phyloP scores from a whole-genome alignment of 2,113 vertebrate genomes.

The Corythaixoides concolor region DNA sequence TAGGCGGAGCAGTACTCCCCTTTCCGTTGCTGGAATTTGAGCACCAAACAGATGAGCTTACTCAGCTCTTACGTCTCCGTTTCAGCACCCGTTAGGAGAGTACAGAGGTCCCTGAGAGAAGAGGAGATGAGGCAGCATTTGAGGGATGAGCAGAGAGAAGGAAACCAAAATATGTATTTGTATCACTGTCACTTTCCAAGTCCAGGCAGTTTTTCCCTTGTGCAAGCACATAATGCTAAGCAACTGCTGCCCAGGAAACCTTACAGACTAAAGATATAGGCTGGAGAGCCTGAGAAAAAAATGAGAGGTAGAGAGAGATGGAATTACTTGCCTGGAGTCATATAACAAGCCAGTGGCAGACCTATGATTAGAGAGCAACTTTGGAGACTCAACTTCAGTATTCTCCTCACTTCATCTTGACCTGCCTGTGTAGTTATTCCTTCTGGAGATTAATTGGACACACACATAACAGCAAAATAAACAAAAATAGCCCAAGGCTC shows the following conservation, averaged over 20 bases:
- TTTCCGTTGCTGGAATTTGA: background rate
- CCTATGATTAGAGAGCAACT: slow-evolving; percentile 10
- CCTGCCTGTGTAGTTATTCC: background rate
- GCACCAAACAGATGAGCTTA: background rate
- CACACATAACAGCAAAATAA: background rate
- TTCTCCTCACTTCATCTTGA: background rate
- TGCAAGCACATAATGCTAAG: background rate
- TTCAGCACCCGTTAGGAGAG: background rate
- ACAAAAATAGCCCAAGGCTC: background rate
- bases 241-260: slow-evolving; percentile 11
- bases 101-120: background rate
- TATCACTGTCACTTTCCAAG: background rate
- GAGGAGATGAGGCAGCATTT: background rate
- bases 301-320: background rate
- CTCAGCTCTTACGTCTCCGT: background rate
- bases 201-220: background rate
- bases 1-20: background rate
- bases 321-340: background rate
- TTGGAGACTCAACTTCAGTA: background rate
- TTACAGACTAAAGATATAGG: background rate
- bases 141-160: background rate
- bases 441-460: background rate
- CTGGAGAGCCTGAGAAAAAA: background rate
- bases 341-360: background rate
- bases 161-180: background rate